Percentiles rank a stretch among this genome's conserved stretches.
phyloP scores from a whole-genome alignment of 2,888 invertebrate species.

The Drosophila kokeensis region DNA sequence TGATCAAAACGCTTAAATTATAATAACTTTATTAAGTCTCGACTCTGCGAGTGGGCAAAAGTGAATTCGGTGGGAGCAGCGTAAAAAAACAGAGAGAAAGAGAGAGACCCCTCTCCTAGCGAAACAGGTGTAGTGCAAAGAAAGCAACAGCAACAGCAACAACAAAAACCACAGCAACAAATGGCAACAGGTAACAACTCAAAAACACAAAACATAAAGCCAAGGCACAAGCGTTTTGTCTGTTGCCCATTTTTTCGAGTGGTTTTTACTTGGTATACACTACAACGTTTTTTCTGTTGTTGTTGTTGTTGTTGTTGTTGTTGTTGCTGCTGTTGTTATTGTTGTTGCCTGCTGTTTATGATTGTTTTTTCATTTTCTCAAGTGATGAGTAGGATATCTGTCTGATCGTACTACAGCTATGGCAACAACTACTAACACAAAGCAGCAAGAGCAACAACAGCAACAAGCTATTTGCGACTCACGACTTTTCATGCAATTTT shows the following conservation, averaged over 20 bases:
- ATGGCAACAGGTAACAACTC: conserved; percentile 68
- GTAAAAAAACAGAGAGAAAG: conserved; percentile 4
- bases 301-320: conserved; percentile 41
- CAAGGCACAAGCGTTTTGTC: conserved; percentile 44
- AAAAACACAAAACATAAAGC: conserved; percentile 48
- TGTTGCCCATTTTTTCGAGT: conserved; percentile 63
- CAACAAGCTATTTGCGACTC: conserved; percentile 82
- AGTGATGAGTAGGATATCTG: conserved; percentile 82
- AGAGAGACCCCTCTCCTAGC: conserved; percentile 28
- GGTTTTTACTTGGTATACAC: conserved; percentile 76
- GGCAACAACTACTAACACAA: conserved; percentile 37
- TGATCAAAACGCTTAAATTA: conserved; percentile 84
- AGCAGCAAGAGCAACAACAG: conserved; percentile 30
- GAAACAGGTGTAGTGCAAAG: conserved; percentile 75
- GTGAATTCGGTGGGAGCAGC: conserved; percentile 54
- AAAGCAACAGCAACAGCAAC: conserved; percentile 62
- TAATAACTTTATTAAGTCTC: conserved; percentile 83
- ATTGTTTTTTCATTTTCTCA: conserved; percentile 81
- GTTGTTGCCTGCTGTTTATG: conserved; percentile 74
- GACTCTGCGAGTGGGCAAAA: conserved; percentile 65
- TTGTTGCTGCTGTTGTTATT: conserved; percentile 39
- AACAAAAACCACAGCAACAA: conserved; percentile 60
- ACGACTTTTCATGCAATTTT: conserved; percentile 82
- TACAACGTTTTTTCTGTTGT: conserved; percentile 14
- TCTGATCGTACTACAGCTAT: conserved; percentile 64